Evolutionary conservation across 1,140 invertebrate genomes (phyloP).

Genomic region (Drosophila littoralis): DNA sequence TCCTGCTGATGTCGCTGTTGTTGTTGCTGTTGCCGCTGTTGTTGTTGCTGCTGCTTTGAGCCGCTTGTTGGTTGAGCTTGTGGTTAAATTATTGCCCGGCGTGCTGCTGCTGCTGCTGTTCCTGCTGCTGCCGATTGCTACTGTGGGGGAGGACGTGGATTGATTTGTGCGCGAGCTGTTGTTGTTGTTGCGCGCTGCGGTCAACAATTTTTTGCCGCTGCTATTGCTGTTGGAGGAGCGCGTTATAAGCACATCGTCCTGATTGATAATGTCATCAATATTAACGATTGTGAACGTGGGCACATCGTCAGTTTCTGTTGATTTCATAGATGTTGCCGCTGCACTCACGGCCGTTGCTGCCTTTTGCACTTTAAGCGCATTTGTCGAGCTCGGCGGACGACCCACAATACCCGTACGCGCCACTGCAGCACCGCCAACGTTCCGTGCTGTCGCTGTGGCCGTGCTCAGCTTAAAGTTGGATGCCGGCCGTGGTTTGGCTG

Average conservation of each 20-base stretch:
- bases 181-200: constrained; percentile 16
- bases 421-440: not conserved
- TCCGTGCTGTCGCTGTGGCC: not conserved
- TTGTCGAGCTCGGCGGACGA: not conserved
- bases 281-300: constrained; percentile 84
- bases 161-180: constrained; percentile 26
- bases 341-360: not conserved
- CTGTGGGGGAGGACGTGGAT: constrained; percentile 23
- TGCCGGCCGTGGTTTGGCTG: not conserved
- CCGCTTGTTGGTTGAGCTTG: constrained; percentile 15
- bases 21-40: not conserved
- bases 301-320: constrained; percentile 50
- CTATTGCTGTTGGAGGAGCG: constrained; percentile 40
- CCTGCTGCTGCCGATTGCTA: constrained; percentile 5
- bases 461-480: constrained; percentile 14
- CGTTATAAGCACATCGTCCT: constrained; percentile 77
- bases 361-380: constrained; percentile 24
- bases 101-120: constrained; percentile 10
- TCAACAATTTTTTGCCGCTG: constrained; percentile 1
- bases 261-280: constrained; percentile 82
- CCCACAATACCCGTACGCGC: not conserved
- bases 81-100: constrained; percentile 11
- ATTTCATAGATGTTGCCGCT: not conserved
- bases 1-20: not conserved
- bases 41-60: constrained; percentile 21